These are phyloP conservation scores for Momotus momota DNA, from an alignment of 2,797 vertebrate species.

Conservation along the genomic window DNA sequence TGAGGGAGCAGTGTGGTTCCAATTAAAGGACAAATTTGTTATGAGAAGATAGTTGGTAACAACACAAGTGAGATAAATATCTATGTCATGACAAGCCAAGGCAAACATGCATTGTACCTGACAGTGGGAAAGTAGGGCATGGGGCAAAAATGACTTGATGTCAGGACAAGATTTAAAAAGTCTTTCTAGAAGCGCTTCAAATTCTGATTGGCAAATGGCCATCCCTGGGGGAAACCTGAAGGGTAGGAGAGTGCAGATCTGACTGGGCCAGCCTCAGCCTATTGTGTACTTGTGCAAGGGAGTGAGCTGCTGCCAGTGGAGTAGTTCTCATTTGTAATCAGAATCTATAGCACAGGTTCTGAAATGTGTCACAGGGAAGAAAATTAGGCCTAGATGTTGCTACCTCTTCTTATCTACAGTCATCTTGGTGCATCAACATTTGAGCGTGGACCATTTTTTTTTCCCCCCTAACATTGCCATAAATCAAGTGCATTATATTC, in stretches of 20 bases:
- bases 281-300: neutral
- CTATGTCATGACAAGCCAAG: accelerated
- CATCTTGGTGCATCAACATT: neutral
- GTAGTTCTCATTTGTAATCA: neutral
- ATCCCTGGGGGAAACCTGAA: neutral
- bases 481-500: neutral
- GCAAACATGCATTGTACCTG: accelerated
- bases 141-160: neutral
- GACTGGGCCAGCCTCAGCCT: neutral
- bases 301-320: neutral
- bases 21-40: neutral
- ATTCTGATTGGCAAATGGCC: neutral
- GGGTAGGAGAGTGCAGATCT: neutral
- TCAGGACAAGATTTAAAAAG: neutral
- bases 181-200: neutral
- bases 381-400: neutral
- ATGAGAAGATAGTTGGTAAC: accelerated
- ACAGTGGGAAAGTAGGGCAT: neutral
- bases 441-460: neutral
- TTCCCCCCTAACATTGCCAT: neutral
- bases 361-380: neutral
- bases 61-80: accelerated
- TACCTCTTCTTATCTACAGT: neutral
- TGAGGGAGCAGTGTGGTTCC: neutral
- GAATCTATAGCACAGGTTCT: neutral